Conservation (phyloP, 2,888 invertebrate species). For the Pardosa pseudoannulata region DNA sequence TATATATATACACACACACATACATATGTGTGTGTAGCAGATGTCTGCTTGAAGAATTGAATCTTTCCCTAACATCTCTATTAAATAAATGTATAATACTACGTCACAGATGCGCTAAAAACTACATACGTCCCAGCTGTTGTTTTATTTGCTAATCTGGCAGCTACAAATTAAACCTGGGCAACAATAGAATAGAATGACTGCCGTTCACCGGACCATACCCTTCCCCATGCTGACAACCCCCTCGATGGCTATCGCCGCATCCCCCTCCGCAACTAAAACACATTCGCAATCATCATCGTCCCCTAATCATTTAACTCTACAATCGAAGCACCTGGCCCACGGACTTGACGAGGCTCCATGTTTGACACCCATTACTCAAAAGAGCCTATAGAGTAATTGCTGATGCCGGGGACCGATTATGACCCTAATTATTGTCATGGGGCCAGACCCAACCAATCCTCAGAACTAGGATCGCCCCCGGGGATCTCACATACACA, state of each 20-base stretch:
- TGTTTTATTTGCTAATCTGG: not conserved
- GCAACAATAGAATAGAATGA: not conserved
- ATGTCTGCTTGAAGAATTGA: too few relatives aligned
- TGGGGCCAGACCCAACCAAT: conserved; percentile 61
- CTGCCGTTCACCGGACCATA: not conserved
- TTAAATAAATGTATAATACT: too few relatives aligned
- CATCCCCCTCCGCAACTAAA: not conserved
- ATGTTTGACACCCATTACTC: conserved; percentile 69
- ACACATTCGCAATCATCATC: not conserved
- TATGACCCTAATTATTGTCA: conserved; percentile 65
- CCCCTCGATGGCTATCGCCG: not conserved
- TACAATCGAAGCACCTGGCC: conserved; percentile 3
- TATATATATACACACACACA: too few relatives aligned
- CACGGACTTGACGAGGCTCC: conserved; percentile 24
- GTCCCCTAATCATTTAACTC: conserved; percentile 5
- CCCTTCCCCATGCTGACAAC: not conserved
- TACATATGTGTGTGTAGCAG: too few relatives aligned
- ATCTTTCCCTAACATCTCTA: too few relatives aligned
- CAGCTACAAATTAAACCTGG: not conserved
- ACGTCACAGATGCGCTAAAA: too few relatives aligned
- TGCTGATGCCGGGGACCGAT: conserved; percentile 64
- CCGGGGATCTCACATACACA: conserved; percentile 13
- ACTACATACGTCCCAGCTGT: too few relatives aligned
- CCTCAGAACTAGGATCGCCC: conserved; percentile 19
- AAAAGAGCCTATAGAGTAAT: conserved; percentile 63